A percentile compares a stretch with the other conserved stretches of the same genome.
Evolutionary conservation across 2,113 vertebrate genomes (phyloP).

Genomic region (Menura novaehollandiae): DNA sequence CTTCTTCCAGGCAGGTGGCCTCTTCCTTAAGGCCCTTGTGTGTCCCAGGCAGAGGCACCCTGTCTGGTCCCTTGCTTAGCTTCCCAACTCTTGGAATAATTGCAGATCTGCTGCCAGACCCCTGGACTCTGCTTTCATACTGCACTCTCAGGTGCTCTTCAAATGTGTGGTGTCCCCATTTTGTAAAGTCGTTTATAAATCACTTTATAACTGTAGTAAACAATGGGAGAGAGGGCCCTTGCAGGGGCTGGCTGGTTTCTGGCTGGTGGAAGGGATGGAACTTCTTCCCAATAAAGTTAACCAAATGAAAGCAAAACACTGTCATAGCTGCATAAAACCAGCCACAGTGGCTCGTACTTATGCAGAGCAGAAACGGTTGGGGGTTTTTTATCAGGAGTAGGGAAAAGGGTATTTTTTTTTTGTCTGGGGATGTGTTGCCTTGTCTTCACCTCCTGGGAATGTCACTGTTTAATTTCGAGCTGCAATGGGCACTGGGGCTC

Average conservation of each 20-base stretch:
- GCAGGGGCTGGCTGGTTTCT: accelerated
- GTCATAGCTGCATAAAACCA: not conserved
- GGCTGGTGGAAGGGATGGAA: not conserved
- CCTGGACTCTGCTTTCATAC: not conserved
- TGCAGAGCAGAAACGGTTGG: not conserved
- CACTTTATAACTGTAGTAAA: not conserved
- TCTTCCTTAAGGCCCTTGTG: not conserved
- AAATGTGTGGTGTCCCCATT: not conserved
- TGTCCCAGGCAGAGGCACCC: not conserved
- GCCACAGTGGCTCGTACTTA: not conserved
- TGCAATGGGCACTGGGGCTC: not conserved
- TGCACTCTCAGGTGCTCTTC: not conserved
- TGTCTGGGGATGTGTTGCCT: not conserved
- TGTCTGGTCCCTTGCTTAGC: not conserved
- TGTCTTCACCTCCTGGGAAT: not conserved
- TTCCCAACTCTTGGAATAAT: not conserved
- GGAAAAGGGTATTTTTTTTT: not conserved
- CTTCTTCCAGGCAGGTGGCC: not conserved
- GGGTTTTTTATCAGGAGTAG: not conserved
- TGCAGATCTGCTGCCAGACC: not conserved
- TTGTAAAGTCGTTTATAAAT: not conserved
- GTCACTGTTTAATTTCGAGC: not conserved
- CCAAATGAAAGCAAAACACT: not conserved
- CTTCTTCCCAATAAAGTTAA: not conserved
- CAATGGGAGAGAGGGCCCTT: not conserved